phyloP scores from a whole-genome alignment of 1,140 invertebrate species.

The Aphis gossypii region DNA sequence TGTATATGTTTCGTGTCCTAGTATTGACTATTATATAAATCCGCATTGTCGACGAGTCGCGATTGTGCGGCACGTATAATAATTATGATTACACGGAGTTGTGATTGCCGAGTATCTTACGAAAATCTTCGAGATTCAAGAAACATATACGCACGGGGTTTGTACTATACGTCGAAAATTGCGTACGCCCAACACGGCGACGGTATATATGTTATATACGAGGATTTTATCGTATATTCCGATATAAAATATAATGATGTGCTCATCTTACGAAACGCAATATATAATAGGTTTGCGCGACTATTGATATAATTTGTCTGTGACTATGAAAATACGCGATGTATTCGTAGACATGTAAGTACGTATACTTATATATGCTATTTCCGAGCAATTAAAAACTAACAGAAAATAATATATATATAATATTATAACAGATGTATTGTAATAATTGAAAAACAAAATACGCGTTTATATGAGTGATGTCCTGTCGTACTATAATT shows the following conservation, averaged over 20 bases:
- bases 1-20: not conserved
- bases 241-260: not conserved
- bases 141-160: not conserved
- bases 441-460: not conserved
- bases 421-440: not conserved
- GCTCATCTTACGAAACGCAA: not conserved
- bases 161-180: not conserved
- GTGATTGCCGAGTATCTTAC: not conserved
- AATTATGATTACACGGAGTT: not conserved
- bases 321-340: not conserved
- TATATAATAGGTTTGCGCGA: not conserved
- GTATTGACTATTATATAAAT: slow-evolving; percentile 7
- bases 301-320: not conserved
- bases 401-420: not conserved
- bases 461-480: not conserved
- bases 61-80: not conserved
- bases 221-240: not conserved
- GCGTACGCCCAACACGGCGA: not conserved
- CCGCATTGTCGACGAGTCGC: not conserved
- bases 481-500: not conserved
- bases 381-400: not conserved
- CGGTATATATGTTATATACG: not conserved
- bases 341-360: not conserved
- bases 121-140: not conserved
- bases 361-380: not conserved